A percentile compares a stretch with the other conserved stretches of the same genome.
phyloP scores from a whole-genome alignment of 2,888 invertebrate genomes.

The Tipula confusa region DNA sequence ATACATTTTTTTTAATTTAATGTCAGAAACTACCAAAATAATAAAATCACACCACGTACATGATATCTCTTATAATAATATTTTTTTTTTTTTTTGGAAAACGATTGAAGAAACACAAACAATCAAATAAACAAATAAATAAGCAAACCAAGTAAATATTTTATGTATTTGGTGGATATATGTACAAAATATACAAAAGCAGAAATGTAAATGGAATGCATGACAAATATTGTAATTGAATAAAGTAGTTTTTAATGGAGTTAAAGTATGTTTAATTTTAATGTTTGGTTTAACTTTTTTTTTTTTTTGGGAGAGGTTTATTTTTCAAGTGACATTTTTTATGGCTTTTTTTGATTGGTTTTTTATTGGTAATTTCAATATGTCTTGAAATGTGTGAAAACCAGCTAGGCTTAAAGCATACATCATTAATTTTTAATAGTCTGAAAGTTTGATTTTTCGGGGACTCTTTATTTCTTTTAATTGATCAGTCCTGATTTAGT shows the following conservation, averaged over 20 bases:
- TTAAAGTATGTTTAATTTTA: conserved; percentile 20
- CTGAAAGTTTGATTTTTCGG: no score
- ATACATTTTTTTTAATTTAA: not conserved
- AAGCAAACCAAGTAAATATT: not conserved
- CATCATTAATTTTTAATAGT: not conserved
- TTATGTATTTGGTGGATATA: not conserved
- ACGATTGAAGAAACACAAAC: not conserved
- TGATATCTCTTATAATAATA: not conserved
- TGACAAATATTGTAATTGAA: conserved; percentile 25
- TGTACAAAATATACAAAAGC: not conserved
- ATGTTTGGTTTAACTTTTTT: not conserved
- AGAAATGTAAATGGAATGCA: conserved; percentile 20
- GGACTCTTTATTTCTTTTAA: no score
- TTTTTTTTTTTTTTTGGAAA: not conserved
- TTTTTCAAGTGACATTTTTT: not conserved
- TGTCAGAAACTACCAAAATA: not conserved
- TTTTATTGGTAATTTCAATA: not conserved
- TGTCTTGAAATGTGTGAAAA: not conserved
- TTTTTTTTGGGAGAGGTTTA: not conserved
- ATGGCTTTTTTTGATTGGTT: not conserved
- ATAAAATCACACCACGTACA: conserved; percentile 25
- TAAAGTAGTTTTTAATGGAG: conserved; percentile 20
- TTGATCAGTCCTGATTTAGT: no score
- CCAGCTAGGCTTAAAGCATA: not conserved
- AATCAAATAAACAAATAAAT: not conserved